Base-by-base conservation (phyloP, 2,113 vertebrate genomes). In the Penelope pileata region DNA sequence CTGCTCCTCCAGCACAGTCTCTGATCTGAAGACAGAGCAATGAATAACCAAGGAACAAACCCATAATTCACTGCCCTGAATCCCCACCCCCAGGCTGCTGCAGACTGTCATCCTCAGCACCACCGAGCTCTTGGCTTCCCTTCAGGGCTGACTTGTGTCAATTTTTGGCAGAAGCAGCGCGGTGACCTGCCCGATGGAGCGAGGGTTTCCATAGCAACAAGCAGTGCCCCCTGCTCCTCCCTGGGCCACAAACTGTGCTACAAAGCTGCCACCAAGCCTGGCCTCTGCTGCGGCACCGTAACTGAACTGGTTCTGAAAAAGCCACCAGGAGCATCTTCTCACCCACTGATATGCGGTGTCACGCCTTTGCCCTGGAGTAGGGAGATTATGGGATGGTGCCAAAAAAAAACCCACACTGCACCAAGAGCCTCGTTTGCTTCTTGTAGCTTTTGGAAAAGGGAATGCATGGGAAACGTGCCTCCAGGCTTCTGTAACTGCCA, bases 341-440 rank as follows among this genome's bases (percentile, higher is more conserved):
- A 26, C 6, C 23, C 59, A 0, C n/a, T 6, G 50, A 16, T 1
- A 43, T 0, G 2, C 11, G 23, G 34, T 6, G 16, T 10, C 63
- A 58, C 0, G 6, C 27, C 23, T 60, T 26, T 15, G 22, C 32
- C 23, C 47, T 53, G 48, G 0, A 16, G 73, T 58, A 9, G 22
- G 45, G 40, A 47, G 47, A 2, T 22, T 59, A 27, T 21, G 82
- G 27, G 40, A 38, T 0, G 9, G 24, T 42, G 34, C 43, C 53
- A 22, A 30, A 64, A 59, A 32, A n/a, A n/a, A n/a, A n/a, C n/a
- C n/a, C n/a, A 16, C 1, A 1, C 40, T 15, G 74, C 54, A 58
- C 15, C n/a, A 34, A 42, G 19, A 78, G 38, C 56, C 10, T 6
- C 2, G 3, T 54, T 32, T 36, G 13, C 16, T 58, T 34, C 83